phyloP scores from a whole-genome alignment of 1,140 invertebrate species.

The Sipha flava region DNA sequence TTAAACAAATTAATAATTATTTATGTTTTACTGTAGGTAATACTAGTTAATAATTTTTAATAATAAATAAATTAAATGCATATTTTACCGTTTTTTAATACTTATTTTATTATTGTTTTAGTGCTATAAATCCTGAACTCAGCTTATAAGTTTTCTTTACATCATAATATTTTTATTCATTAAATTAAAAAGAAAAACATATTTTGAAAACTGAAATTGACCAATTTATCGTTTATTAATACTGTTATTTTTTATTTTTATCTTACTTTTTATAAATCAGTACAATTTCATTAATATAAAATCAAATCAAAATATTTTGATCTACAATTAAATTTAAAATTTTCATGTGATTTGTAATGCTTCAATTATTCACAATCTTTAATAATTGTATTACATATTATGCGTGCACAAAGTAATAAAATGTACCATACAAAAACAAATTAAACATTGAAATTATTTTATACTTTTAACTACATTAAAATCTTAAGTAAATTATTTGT shows the following conservation, averaged over 20 bases:
- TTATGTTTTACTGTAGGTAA: too few relatives aligned
- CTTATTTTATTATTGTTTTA: too few relatives aligned
- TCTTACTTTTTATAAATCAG: background rate
- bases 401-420: background rate
- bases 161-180: background rate
- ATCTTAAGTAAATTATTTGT: background rate
- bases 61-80: too few relatives aligned
- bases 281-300: background rate
- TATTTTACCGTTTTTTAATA: too few relatives aligned
- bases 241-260: background rate
- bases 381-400: background rate
- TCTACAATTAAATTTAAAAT: background rate
- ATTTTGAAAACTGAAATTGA: too few relatives aligned
- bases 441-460: background rate
- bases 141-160: too few relatives aligned
- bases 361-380: background rate
- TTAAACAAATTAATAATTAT: too few relatives aligned
- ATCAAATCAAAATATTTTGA: background rate
- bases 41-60: too few relatives aligned
- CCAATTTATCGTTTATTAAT: too few relatives aligned
- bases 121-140: too few relatives aligned
- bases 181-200: background rate
- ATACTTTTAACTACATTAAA: too few relatives aligned
- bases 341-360: background rate
- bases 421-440: background rate